These are phyloP conservation scores for Eulemur macaco DNA, from an alignment of 2,113 vertebrate genomes.

Conservation along the genomic window DNA sequence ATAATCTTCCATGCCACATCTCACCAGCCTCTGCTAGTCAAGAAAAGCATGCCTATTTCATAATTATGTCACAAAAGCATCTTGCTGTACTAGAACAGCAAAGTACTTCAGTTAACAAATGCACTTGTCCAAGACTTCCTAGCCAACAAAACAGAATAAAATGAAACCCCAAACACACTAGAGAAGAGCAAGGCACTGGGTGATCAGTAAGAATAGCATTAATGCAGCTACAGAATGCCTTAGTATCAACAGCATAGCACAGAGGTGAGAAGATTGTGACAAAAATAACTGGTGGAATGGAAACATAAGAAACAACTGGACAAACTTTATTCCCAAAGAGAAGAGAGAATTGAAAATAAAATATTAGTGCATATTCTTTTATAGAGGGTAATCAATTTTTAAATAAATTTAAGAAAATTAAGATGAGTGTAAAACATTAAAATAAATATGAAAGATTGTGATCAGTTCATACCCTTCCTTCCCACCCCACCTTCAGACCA, in stretches of 20 bases:
- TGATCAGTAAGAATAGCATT: background rate
- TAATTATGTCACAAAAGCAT: slow-evolving; percentile 41
- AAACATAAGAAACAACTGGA: background rate
- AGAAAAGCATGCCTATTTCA: slow-evolving; percentile 48
- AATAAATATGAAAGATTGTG: background rate
- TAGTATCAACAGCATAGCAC: background rate
- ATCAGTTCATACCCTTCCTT: background rate
- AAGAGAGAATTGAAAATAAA: background rate
- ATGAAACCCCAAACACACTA: background rate
- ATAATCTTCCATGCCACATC: slow-evolving; percentile 26
- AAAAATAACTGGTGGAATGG: background rate
- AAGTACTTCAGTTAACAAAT: slow-evolving; percentile 50
- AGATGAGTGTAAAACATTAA: background rate
- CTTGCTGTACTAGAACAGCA: slow-evolving; percentile 48
- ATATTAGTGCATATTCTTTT: background rate
- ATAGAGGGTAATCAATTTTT: background rate
- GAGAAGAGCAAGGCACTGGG: background rate
- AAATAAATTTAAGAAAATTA: slow-evolving; percentile 29
- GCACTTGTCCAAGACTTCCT: background rate
- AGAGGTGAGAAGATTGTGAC: background rate
- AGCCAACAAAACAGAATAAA: slow-evolving; percentile 40
- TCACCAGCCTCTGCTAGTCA: slow-evolving; percentile 29
- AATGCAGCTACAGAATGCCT: background rate
- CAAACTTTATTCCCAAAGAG: background rate
- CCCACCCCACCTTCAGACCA: background rate